phyloP scores from a whole-genome alignment of 2,888 invertebrate species.

The Drosophila eohydei region DNA sequence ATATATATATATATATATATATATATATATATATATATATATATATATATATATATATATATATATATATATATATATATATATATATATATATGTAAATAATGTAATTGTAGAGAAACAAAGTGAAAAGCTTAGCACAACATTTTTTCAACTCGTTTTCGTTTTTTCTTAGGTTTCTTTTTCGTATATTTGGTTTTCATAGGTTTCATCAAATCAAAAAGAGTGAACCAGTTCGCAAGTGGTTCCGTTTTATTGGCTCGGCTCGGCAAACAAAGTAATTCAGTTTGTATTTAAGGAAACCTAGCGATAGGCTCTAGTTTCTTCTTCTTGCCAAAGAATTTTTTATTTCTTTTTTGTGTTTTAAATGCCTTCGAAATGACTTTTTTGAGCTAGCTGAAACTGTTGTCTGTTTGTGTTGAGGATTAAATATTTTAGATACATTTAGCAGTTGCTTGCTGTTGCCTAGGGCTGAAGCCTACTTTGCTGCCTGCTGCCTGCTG shows the following conservation, averaged over 20 bases:
- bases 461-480: constrained; percentile 66
- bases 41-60: constrained; percentile 1
- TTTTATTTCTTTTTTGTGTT: constrained; percentile 7
- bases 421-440: constrained; percentile 73
- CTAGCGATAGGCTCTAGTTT: constrained; percentile 35
- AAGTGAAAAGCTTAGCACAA: constrained; percentile 72
- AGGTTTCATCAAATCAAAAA: constrained; percentile 10
- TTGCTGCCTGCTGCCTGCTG: constrained; percentile 27
- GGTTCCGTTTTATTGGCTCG: constrained; percentile 42
- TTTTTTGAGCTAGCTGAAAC: constrained; percentile 67
- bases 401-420: constrained; percentile 40
- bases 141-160: constrained; percentile 33
- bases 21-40: constrained; percentile 17
- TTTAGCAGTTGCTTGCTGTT: constrained; percentile 61
- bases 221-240: constrained; percentile 25
- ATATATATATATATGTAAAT: constrained; percentile 31
- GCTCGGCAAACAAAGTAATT: constrained; percentile 25
- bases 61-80: background rate
- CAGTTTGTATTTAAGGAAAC: constrained; percentile 40
- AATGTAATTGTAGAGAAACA: constrained; percentile 49
- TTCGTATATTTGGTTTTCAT: constrained; percentile 2
- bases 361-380: constrained; percentile 61
- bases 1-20: constrained; percentile 31
- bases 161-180: background rate
- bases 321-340: background rate